Evolutionary conservation across 2,113 vertebrate species (phyloP).

Genomic region (Bothrops jararaca): DNA sequence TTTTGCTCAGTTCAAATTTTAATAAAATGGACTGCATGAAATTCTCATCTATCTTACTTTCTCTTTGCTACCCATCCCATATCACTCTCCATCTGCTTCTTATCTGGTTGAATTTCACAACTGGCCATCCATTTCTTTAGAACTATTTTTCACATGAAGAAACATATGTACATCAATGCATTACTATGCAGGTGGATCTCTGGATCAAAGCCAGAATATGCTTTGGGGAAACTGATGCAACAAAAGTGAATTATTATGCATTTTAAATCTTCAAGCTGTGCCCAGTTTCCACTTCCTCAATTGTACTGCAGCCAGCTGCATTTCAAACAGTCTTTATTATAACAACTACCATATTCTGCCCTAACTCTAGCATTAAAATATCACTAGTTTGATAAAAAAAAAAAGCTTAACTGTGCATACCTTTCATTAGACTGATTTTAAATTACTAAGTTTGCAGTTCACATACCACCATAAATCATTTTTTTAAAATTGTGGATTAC

Average conservation of each 20-base stretch:
- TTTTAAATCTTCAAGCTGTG: slow-evolving; percentile 53
- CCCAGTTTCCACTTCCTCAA: slow-evolving; percentile 44
- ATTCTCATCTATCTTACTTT: neutral
- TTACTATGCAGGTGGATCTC: neutral
- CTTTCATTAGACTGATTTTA: neutral
- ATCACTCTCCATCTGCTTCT: neutral
- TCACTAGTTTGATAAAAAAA: neutral
- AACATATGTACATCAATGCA: neutral
- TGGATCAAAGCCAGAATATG: slow-evolving; percentile 14
- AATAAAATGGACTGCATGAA: neutral
- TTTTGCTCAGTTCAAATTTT: neutral
- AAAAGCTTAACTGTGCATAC: neutral
- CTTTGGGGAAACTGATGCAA: slow-evolving; percentile 39
- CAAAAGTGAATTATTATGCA: slow-evolving; percentile 45
- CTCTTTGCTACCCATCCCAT: neutral
- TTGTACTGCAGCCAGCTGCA: slow-evolving; percentile 5
- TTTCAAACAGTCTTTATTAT: neutral
- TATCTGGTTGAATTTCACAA: neutral
- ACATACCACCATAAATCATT: neutral
- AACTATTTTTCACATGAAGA: neutral
- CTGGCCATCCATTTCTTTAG: neutral
- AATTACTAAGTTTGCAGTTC: neutral
- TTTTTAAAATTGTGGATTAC: neutral
- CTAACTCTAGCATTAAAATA: neutral
- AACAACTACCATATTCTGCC: neutral